Conservation (phyloP, 2,113 vertebrate species). For the Hippoglossus stenolepis region DNA sequence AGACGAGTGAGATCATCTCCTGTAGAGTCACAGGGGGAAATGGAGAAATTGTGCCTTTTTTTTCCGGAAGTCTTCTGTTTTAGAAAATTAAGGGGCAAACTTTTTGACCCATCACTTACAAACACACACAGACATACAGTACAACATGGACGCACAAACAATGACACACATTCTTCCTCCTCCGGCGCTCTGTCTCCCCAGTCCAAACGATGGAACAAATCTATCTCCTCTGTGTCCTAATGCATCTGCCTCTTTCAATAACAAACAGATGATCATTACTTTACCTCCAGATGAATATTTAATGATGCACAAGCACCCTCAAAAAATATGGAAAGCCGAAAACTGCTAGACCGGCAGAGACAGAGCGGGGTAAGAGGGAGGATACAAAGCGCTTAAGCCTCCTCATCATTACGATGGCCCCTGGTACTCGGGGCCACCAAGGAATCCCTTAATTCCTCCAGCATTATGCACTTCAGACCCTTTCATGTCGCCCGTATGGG, state of each 20-base stretch:
- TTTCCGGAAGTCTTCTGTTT: neutral
- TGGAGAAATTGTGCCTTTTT: conserved; percentile 26
- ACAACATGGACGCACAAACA: neutral
- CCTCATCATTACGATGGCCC: conserved; percentile 91
- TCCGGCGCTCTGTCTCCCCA: neutral
- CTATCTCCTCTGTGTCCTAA: conserved; percentile 41
- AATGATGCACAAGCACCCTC: conserved; percentile 68
- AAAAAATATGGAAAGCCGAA: conserved; percentile 68
- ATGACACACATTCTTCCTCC: conserved; percentile 12
- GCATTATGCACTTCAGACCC: conserved; percentile 97
- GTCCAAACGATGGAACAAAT: conserved; percentile 42
- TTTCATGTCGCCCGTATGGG: conserved; percentile 91
- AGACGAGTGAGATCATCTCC: conserved; percentile 72
- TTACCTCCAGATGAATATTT: conserved; percentile 68
- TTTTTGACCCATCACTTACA: neutral
- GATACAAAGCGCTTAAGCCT: conserved; percentile 89
- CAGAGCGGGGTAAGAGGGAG: conserved; percentile 51
- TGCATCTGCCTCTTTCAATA: conserved; percentile 61
- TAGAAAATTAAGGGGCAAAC: neutral
- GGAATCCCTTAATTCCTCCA: conserved; percentile 95
- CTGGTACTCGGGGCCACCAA: conserved; percentile 89
- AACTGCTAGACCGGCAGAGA: conserved; percentile 62
- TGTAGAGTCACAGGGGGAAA: conserved; percentile 34
- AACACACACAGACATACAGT: neutral
- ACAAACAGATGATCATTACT: conserved; percentile 64